phyloP scores from a whole-genome alignment of 2,797 vertebrate genomes.

The Bradypodion ventrale region DNA sequence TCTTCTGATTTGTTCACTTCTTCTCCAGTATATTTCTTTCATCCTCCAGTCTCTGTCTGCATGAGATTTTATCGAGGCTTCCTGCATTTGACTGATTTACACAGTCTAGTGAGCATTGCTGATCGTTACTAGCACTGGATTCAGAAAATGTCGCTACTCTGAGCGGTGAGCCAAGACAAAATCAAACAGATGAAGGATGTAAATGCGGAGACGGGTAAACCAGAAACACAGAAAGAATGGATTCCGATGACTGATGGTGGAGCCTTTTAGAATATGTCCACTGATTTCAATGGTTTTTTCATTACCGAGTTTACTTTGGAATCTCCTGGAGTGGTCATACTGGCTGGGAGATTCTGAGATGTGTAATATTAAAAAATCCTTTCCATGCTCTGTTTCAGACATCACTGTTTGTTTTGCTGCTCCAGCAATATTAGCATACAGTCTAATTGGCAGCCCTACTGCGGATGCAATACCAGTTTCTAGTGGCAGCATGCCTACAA shows the following conservation, averaged over 20 bases:
- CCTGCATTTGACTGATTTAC: not conserved
- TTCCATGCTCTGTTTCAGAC: not conserved
- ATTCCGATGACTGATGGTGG: not conserved
- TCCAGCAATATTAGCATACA: too few relatives aligned
- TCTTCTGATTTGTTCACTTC: not conserved
- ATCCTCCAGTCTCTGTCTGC: not conserved
- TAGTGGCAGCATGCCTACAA: not conserved
- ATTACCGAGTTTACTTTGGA: too few relatives aligned
- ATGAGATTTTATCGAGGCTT: not conserved
- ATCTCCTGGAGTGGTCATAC: too few relatives aligned
- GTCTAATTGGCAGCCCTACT: not conserved
- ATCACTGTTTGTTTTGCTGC: not conserved
- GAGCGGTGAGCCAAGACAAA: not conserved
- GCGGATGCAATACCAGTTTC: not conserved
- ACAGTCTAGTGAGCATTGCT: not conserved
- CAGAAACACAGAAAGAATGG: too few relatives aligned
- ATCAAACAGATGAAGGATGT: not conserved
- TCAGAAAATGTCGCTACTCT: not conserved
- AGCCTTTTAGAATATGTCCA: not conserved
- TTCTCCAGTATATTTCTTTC: not conserved
- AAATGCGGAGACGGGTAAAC: not conserved
- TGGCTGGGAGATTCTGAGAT: too few relatives aligned
- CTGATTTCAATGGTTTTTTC: not conserved
- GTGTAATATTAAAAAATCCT: too few relatives aligned
- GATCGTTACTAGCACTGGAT: not conserved